These are phyloP conservation scores for Trachymyrmex septentrionalis DNA, from an alignment of 1,140 invertebrate species.

Conservation along the genomic window DNA sequence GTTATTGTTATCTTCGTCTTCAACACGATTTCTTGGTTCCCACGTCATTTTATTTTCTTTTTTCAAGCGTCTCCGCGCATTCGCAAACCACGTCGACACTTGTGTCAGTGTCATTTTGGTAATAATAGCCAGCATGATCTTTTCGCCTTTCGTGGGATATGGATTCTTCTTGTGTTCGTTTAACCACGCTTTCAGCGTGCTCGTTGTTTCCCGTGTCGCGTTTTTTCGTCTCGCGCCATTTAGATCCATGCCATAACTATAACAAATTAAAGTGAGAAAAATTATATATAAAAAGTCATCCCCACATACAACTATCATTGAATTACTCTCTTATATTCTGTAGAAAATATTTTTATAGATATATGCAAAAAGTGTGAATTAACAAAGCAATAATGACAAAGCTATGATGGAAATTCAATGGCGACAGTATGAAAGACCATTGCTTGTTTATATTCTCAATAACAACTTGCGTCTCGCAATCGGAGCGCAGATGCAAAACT, in stretches of 20 bases:
- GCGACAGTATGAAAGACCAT: slow-evolving; percentile 8
- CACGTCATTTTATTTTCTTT: slow-evolving; percentile 99
- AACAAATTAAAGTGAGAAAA: slow-evolving; percentile 78
- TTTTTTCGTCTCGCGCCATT: slow-evolving; percentile 97
- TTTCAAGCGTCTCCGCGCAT: slow-evolving; percentile 97
- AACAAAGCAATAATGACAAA: neutral
- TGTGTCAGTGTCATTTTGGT: slow-evolving; percentile 99
- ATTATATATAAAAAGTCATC: slow-evolving; percentile 33
- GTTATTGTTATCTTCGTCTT: slow-evolving; percentile 95
- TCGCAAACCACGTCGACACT: slow-evolving; percentile 99
- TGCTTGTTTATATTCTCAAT: slow-evolving; percentile 14
- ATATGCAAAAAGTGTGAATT: neutral
- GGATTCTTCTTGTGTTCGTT: slow-evolving; percentile 99
- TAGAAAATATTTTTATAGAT: slow-evolving; percentile 10
- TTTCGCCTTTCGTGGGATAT: slow-evolving; percentile 99
- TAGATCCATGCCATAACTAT: slow-evolving; percentile 95
- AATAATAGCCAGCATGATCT: slow-evolving; percentile 99
- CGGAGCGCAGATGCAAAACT: slow-evolving; percentile 4
- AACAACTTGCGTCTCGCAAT: slow-evolving; percentile 1
- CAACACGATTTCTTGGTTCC: slow-evolving; percentile 96
- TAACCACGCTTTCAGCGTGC: slow-evolving; percentile 98
- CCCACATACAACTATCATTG: neutral
- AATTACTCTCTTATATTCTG: neutral
- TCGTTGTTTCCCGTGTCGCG: slow-evolving; percentile 98
- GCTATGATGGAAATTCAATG: slow-evolving; percentile 2